Evolutionary conservation across 2,888 invertebrate species (phyloP), one percentile per base, ranked within the genome.

Genomic region (Caradrina kadenii): DNA sequence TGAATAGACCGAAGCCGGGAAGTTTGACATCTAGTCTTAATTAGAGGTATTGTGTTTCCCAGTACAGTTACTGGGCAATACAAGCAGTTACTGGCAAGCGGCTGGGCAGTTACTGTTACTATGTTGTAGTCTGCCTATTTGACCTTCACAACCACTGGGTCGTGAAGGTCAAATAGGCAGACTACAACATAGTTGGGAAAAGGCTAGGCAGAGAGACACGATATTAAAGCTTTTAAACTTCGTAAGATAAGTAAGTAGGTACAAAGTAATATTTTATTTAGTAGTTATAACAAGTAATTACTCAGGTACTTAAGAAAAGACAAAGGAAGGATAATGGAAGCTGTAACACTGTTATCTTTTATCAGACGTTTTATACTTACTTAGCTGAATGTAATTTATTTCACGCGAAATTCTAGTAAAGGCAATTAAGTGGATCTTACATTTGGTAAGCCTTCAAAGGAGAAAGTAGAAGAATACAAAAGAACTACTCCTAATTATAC

Each of bases 301-400:
- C 67, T 65, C 19, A 56, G 62, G 76, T 73, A 64, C 73, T 63
- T 67, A 68, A 60, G 52, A 21, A 42, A 62, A 73, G 73, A 79
- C 79, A 81, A 79, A 81, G 68, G 64, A 21, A 63, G 78, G 73
- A 60, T 81, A 79, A 81, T 79, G 79, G 79, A 73, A 49, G 73
- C 73, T 54, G 71, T 77, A 81, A 79, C 78, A 39, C 59, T 68
- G 62, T 79, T 81, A 79, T 78, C 81, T 81, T 73, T 78, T 79
- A 80, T 81, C 79, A 73, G 73, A 62, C 63, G 62, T 62, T 68
- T 67, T 78, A 69, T 63, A 70, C 56, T 63, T 72, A 67, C 56
- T 63, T 72, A 67, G 63, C 56, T 55, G 42, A 81, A 72, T 78
- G 56, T 81, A 67, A 78, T 78, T 63, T 72, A 68, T 79, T 53